A percentile compares a stretch with the other conserved stretches of the same genome.
phyloP scores from a whole-genome alignment of 1,140 invertebrate species.

The Listronotus bonariensis region DNA sequence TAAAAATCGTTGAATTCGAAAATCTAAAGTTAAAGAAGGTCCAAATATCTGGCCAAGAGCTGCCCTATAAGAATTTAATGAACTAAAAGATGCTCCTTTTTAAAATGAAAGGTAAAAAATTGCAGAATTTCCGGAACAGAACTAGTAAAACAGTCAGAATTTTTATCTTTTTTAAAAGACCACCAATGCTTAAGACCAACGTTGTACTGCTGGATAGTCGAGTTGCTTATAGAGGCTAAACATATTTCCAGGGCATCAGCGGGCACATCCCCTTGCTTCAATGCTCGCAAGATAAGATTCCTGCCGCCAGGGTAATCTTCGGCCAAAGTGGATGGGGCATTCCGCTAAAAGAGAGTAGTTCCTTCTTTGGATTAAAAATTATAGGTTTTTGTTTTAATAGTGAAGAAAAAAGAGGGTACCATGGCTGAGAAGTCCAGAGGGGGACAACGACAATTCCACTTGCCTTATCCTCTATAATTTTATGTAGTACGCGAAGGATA shows the following conservation, averaged over 20 bases:
- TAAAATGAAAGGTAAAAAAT: neutral
- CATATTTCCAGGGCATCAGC: neutral
- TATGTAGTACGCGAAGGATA: constrained; percentile 37
- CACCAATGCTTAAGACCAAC: neutral
- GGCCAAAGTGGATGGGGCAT: neutral
- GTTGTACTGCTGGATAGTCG: neutral
- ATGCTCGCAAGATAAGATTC: neutral
- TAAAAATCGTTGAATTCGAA: neutral
- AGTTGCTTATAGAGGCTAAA: neutral
- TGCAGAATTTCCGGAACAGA: neutral
- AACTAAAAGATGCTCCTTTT: neutral
- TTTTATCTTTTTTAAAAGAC: neutral
- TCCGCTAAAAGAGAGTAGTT: neutral
- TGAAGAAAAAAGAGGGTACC: neutral
- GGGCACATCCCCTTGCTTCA: neutral
- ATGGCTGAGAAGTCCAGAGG: constrained; percentile 1
- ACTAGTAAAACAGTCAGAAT: neutral
- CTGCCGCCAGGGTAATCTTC: constrained; percentile 7
- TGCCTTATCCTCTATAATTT: constrained; percentile 42
- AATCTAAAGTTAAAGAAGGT: neutral
- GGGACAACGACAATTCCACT: constrained; percentile 38
- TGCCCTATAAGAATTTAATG: neutral
- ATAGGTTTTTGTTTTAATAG: neutral
- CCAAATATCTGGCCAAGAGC: neutral
- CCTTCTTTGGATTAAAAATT: neutral